These are phyloP conservation scores for Mythimna pallens DNA, from an alignment of 2,888 invertebrate genomes.

Conservation along the genomic window DNA sequence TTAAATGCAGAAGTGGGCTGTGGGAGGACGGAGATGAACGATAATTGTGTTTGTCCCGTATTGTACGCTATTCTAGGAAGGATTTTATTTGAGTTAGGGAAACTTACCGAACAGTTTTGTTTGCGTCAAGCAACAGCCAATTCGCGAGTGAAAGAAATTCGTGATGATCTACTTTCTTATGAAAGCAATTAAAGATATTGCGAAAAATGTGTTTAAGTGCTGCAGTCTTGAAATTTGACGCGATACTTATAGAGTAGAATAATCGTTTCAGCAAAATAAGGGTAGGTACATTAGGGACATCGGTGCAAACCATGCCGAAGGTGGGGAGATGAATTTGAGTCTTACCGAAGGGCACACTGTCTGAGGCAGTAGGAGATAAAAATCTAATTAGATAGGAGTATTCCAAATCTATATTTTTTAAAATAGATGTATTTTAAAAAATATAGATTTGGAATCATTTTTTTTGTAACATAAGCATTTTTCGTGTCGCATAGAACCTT, in stretches of 20 bases:
- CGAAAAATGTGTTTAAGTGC: not conserved
- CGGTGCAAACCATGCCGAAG: too few relatives aligned
- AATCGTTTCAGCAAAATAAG: not conserved
- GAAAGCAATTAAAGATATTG: not conserved
- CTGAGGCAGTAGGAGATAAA: too few relatives aligned
- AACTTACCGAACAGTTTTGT: slow-evolving; percentile 15
- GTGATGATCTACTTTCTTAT: not conserved
- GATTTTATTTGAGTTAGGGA: slow-evolving; percentile 38
- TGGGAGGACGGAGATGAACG: slow-evolving; percentile 61
- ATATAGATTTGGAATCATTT: slow-evolving; percentile 23
- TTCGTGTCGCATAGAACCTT: slow-evolving; percentile 65
- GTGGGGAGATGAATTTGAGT: too few relatives aligned
- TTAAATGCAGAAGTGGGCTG: slow-evolving; percentile 49
- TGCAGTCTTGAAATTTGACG: not conserved
- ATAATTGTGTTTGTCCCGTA: slow-evolving; percentile 50
- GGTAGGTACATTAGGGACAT: not conserved
- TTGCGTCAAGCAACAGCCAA: slow-evolving; percentile 5
- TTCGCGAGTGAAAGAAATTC: not conserved
- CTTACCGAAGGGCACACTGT: too few relatives aligned
- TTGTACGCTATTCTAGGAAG: slow-evolving; percentile 46
- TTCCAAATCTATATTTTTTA: too few relatives aligned
- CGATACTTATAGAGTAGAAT: not conserved
- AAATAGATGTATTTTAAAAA: too few relatives aligned
- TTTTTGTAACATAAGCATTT: slow-evolving; percentile 40
- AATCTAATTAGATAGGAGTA: too few relatives aligned